These are phyloP conservation scores for Gastrophryne carolinensis DNA, from an alignment of 2,797 vertebrate species.

Conservation along the genomic window DNA sequence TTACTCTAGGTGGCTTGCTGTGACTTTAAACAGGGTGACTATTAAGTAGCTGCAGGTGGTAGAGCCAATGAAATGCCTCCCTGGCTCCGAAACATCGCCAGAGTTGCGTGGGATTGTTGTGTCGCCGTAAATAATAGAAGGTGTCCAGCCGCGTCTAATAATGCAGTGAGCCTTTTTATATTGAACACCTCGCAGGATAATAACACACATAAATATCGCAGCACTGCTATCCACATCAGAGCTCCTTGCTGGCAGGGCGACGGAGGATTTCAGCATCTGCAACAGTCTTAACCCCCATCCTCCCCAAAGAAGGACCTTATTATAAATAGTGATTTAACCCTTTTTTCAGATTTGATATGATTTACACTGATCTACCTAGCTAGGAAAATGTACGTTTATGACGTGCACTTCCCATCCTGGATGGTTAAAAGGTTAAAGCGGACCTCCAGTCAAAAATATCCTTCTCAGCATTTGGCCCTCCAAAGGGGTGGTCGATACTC, in stretches of 20 bases:
- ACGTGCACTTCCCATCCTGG: too few species aligned
- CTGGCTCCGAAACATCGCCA: conserved; percentile 8
- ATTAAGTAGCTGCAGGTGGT: conserved; percentile 11
- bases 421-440: too few species aligned
- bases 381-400: too few species aligned
- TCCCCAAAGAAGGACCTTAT: too few species aligned
- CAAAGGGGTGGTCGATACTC: too few species aligned
- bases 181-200: conserved; percentile 35
- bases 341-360: too few species aligned
- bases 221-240: not conserved
- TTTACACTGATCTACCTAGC: too few species aligned
- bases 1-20: not conserved
- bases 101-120: conserved; percentile 9
- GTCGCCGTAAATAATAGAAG: conserved; percentile 33
- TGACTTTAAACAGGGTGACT: conserved; percentile 25
- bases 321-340: too few species aligned
- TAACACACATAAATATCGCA: conserved; percentile 26
- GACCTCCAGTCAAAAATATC: too few species aligned
- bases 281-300: too few species aligned
- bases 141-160: conserved; percentile 35
- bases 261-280: too few species aligned
- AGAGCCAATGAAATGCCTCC: conserved; percentile 20
- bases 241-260: not conserved
- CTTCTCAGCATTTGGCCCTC: too few species aligned
- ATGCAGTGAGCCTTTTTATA: conserved; percentile 36